Conservation (phyloP, 2,797 vertebrate species). For the Falco columbarius region DNA sequence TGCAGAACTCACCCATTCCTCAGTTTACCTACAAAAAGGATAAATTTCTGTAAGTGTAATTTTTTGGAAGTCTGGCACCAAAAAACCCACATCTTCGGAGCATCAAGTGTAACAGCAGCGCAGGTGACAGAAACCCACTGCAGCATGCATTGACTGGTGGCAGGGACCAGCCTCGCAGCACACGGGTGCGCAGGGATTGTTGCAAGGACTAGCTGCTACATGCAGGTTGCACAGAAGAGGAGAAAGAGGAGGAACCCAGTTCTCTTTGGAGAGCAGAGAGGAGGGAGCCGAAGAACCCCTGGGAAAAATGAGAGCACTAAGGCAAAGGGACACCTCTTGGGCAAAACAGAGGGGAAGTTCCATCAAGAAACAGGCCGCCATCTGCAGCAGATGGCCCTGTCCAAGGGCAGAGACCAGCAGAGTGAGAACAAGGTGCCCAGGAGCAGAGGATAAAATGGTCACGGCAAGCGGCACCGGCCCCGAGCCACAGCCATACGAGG, state of each 20-base stretch:
- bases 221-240: background rate
- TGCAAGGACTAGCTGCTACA: background rate
- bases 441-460: background rate
- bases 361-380: background rate
- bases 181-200: background rate
- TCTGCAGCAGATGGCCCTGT: background rate
- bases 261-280: background rate
- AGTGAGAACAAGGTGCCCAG: background rate
- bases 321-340: too few relatives aligned
- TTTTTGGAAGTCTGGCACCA: background rate
- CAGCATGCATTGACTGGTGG: too few relatives aligned
- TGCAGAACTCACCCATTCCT: too few relatives aligned
- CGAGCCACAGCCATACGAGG: too few relatives aligned
- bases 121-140: background rate
- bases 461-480: too few relatives aligned
- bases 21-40: background rate
- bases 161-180: background rate
- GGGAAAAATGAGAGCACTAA: too few relatives aligned
- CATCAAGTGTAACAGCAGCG: background rate
- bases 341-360: background rate
- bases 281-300: too few relatives aligned
- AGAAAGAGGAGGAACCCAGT: background rate
- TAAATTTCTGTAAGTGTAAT: rapidly evolving
- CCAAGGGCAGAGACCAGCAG: background rate
- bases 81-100: too few relatives aligned